Evolutionary conservation across 2,797 vertebrate species (phyloP), one percentile per base, ranked within the genome.

Genomic region (Sandelia bainsii): DNA sequence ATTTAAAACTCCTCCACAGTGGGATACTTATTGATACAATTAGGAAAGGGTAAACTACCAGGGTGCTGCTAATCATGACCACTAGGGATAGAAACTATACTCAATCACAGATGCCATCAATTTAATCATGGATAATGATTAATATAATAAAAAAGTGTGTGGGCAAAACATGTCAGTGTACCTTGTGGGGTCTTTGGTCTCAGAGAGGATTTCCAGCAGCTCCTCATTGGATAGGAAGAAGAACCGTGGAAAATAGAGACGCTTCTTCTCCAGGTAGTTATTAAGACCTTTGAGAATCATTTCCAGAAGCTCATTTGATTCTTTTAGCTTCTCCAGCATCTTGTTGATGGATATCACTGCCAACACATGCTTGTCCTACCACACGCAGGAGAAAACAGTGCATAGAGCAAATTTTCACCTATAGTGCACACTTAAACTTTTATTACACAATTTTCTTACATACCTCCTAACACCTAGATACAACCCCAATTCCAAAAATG

Each of bases 191-290:
- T 98, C 97, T 92, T 97, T 97, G 61, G 96, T 98, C 84, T 98
- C 96, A 5, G 97, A 97, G 1, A 98, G 94, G 75, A 97, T 98
- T 92, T 97, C 96, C 73, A 97, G 95, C 59, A 98, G 94, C 84
- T 98, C 97, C 48, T 98, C 97, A 8, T 98, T 98, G 23, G 97
- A 98, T 44, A 97, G 88, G 89, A 98, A 98, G 89, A 98, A 98
- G 90, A 98, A 98, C 48, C 97, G 93, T n/a, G 97, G 96, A 49
- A 98, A 98, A 80, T 90, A 96, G 13, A 98, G 94, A 13, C 96
- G 94, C 69, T 97, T 97, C 91, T 96, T 98, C 85, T 98, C 97
- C 87, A 98, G 89, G 84, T 98, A 97, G 69, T 95, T 95, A 80
- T 97, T 98, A 23, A 98, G 95, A 70, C 96, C 96, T 83, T 97